Evolutionary conservation across 1,140 invertebrate species (phyloP).

Genomic region (Dufourea novaeangliae): DNA sequence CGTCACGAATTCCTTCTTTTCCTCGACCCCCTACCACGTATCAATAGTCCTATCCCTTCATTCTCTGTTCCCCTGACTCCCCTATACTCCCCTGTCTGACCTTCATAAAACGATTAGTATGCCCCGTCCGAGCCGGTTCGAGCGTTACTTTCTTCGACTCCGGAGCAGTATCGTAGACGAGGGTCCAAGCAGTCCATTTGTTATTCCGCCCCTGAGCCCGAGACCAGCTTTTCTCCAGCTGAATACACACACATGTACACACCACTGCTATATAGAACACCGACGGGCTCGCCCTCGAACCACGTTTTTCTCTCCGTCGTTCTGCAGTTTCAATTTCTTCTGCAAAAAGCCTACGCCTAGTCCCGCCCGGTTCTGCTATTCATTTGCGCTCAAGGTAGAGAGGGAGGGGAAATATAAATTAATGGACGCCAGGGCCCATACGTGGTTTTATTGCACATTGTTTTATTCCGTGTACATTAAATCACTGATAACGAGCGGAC

Average conservation of each 20-base stretch:
- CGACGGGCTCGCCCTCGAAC: neutral
- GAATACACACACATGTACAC: neutral
- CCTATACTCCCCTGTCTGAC: constrained; percentile 38
- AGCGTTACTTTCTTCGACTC: constrained; percentile 58
- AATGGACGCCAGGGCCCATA: neutral
- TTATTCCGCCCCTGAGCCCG: constrained; percentile 70
- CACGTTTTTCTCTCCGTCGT: neutral
- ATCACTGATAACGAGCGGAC: constrained; percentile 41
- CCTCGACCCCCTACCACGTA: constrained; percentile 4
- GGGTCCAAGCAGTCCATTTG: constrained; percentile 66
- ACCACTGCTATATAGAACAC: constrained; percentile 42
- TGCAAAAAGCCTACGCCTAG: neutral
- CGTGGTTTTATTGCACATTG: constrained; percentile 10
- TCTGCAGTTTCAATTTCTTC: neutral
- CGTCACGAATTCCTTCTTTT: neutral
- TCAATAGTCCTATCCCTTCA: constrained; percentile 11
- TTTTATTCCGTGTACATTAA: constrained; percentile 38
- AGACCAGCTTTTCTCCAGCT: constrained; percentile 41
- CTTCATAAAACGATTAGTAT: constrained; percentile 70
- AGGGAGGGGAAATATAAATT: constrained; percentile 29
- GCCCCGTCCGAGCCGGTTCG: constrained; percentile 56
- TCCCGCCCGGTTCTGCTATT: constrained; percentile 2
- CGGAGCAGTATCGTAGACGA: constrained; percentile 58
- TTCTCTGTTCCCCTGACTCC: neutral
- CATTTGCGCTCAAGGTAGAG: constrained; percentile 13